Conservation (phyloP, 2,888 invertebrate genomes). For the Eumerus sabulonum region DNA sequence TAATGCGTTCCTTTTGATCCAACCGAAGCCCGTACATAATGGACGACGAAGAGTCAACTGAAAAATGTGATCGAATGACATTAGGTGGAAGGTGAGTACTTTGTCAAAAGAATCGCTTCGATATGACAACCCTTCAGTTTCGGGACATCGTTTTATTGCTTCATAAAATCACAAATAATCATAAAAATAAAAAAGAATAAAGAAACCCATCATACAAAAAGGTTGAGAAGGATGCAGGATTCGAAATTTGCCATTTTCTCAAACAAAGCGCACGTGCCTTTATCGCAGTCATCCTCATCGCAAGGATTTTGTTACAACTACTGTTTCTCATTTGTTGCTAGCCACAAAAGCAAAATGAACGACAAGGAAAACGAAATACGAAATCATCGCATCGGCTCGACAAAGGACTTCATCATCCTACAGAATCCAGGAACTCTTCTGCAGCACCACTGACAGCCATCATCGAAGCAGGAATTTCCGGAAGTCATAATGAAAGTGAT, state of each 20-base stretch:
- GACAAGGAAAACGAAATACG: too few species aligned
- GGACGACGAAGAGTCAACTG: neutral
- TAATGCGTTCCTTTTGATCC: too few species aligned
- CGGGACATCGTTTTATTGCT: conserved; percentile 51
- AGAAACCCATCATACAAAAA: conserved; percentile 20
- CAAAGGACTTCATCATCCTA: conserved; percentile 64
- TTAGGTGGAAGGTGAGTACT: neutral
- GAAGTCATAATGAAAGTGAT: conserved; percentile 61
- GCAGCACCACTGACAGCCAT: conserved; percentile 11
- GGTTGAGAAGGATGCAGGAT: too few species aligned
- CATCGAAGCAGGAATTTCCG: conserved; percentile 46
- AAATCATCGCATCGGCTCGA: conserved; percentile 34
- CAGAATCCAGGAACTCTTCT: conserved; percentile 45
- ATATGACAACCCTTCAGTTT: conserved; percentile 30
- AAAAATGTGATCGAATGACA: neutral
- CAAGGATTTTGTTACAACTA: conserved; percentile 24
- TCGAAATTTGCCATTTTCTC: too few species aligned
- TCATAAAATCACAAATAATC: conserved; percentile 59
- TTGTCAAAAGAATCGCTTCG: conserved; percentile 19
- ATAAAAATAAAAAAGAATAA: conserved; percentile 56
- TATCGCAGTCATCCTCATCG: conserved; percentile 23
- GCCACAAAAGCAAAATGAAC: conserved; percentile 40
- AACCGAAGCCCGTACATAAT: neutral
- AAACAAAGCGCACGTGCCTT: conserved; percentile 14
- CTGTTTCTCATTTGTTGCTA: conserved; percentile 60